Conservation (phyloP, 2,888 invertebrate genomes). For the Dorcus hopei region DNA sequence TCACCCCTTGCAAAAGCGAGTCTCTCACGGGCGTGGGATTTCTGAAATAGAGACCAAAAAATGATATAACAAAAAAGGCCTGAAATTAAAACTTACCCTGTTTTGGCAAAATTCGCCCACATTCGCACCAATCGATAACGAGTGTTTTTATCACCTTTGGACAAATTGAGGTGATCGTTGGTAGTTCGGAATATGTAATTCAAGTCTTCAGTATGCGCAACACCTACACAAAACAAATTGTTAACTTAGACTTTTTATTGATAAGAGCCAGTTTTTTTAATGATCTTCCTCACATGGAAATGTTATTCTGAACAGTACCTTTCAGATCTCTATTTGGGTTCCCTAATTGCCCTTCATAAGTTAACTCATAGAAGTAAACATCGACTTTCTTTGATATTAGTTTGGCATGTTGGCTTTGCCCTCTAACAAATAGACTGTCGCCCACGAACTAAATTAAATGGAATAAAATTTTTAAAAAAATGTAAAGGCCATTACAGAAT, state of each 20-base stretch:
- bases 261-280: too few species aligned
- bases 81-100: slow-evolving; percentile 16
- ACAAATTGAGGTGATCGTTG: slow-evolving; percentile 12
- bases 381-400: slow-evolving; percentile 15
- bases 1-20: slow-evolving; percentile 19
- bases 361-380: slow-evolving; percentile 25
- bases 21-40: slow-evolving; percentile 25
- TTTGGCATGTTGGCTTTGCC: slow-evolving; percentile 18
- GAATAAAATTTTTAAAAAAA: too few species aligned
- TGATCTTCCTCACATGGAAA: too few species aligned
- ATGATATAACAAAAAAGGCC: background rate
- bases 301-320: too few species aligned
- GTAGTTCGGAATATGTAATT: slow-evolving; percentile 37
- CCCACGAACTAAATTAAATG: too few species aligned
- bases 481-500: background rate
- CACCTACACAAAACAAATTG: slow-evolving; percentile 12
- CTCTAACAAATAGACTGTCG: slow-evolving; percentile 17
- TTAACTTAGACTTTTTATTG: too few species aligned
- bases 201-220: slow-evolving; percentile 27
- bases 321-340: background rate
- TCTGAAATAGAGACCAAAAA: slow-evolving; percentile 17
- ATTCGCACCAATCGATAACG: slow-evolving; percentile 31
- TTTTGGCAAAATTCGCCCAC: slow-evolving; percentile 30
- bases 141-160: slow-evolving; percentile 39
- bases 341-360: slow-evolving; percentile 22